Evolutionary conservation across 2,113 vertebrate genomes (phyloP).

Genomic region (Isichthys henryi): DNA sequence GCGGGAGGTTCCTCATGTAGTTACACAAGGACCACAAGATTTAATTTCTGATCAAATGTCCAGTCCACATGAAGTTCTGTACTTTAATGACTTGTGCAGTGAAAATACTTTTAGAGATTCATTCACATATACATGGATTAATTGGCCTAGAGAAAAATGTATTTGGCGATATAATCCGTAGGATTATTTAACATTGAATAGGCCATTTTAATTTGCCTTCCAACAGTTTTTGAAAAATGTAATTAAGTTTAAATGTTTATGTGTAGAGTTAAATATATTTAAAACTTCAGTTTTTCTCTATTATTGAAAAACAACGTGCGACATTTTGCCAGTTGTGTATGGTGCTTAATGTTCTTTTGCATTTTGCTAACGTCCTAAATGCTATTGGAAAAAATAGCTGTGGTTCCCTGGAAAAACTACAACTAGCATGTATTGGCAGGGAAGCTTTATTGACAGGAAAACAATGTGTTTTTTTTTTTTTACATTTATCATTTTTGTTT

Average conservation of each 20-base stretch:
- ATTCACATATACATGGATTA: slow-evolving; percentile 65
- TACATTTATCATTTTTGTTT: slow-evolving; percentile 30
- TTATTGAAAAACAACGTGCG: neutral
- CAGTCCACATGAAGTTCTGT: slow-evolving; percentile 53
- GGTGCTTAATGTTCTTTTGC: neutral
- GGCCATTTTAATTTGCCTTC: slow-evolving; percentile 47
- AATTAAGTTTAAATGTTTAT: slow-evolving; percentile 51
- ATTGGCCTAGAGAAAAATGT: slow-evolving; percentile 62
- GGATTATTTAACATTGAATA: slow-evolving; percentile 50
- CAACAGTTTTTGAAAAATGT: slow-evolving; percentile 45
- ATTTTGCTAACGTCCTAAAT: slow-evolving; percentile 19
- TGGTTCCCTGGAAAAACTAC: slow-evolving; percentile 24
- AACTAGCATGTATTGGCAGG: slow-evolving; percentile 19
- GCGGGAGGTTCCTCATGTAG: slow-evolving; percentile 39
- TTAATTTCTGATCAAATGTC: slow-evolving; percentile 52
- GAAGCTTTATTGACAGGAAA: slow-evolving; percentile 36
- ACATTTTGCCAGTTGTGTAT: neutral
- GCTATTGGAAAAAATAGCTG: slow-evolving; percentile 20
- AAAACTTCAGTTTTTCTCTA: neutral
- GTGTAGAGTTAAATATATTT: neutral
- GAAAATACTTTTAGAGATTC: slow-evolving; percentile 54
- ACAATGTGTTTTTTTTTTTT: slow-evolving; percentile 33
- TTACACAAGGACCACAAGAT: slow-evolving; percentile 44
- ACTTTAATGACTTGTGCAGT: slow-evolving; percentile 30
- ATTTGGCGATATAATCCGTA: slow-evolving; percentile 64